Conservation (phyloP, 2,888 invertebrate species). For the Proisotoma minuta region DNA sequence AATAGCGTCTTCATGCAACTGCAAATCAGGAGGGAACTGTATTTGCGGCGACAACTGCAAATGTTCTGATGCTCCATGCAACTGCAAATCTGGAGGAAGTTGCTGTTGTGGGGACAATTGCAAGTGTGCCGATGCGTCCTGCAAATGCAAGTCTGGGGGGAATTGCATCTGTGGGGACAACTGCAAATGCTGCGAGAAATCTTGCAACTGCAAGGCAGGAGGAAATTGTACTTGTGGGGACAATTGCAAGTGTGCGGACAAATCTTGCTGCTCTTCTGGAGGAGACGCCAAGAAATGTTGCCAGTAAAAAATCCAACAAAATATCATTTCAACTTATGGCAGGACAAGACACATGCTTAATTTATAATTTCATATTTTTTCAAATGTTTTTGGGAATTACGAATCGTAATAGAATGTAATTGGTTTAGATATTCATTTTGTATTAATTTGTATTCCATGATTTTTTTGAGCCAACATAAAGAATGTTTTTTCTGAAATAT, state of each 20-base stretch:
- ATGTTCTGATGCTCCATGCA: constrained; percentile 13
- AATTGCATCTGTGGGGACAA: constrained; percentile 20
- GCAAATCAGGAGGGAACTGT: constrained; percentile 14
- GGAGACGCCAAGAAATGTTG: too few species aligned
- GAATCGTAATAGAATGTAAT: too few species aligned
- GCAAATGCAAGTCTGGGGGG: constrained; percentile 20
- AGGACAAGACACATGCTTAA: too few species aligned
- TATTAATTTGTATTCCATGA: too few species aligned
- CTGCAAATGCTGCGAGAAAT: constrained; percentile 18
- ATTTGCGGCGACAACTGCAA: constrained; percentile 22
- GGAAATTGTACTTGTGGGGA: constrained; percentile 14
- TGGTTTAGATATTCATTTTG: too few species aligned
- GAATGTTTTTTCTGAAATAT: too few species aligned
- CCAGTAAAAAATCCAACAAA: too few species aligned
- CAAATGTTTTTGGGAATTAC: too few species aligned
- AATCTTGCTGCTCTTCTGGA: too few species aligned
- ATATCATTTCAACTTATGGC: too few species aligned
- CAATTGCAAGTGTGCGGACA: constrained; percentile 14
- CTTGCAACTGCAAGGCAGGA: constrained; percentile 5
- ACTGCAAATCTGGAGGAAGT: constrained; percentile 13
- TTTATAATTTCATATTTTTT: too few species aligned
- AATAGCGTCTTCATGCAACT: constrained; percentile 10
- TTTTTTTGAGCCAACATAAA: too few species aligned
- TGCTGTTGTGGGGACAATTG: constrained; percentile 29
- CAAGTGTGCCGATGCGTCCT: constrained; percentile 7